phyloP scores from a whole-genome alignment of 2,113 vertebrate genomes.

The Scartelaos histophorus region DNA sequence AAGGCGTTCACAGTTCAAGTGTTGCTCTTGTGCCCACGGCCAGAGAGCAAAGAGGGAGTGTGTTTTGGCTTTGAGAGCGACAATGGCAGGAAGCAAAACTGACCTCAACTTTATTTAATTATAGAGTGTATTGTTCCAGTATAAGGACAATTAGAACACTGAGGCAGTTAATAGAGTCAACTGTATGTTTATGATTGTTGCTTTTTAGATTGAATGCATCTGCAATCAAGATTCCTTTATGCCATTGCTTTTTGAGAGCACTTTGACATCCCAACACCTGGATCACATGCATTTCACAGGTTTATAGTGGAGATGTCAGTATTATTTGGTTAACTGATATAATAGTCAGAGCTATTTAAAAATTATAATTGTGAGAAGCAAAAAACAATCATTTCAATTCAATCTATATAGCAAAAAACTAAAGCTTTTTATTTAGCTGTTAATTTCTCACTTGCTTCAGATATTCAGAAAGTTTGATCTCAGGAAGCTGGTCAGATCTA shows the following conservation, averaged over 20 bases:
- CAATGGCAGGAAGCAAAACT: conserved; percentile 24
- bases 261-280: background rate
- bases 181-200: conserved; percentile 6
- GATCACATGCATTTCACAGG: no score
- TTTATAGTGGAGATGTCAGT: no score
- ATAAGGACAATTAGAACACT: background rate
- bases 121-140: background rate
- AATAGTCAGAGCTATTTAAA: no score
- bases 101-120: background rate
- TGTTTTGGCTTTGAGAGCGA: conserved; percentile 15
- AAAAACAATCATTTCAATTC: no score
- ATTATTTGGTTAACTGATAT: no score
- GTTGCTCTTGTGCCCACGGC: conserved; percentile 7
- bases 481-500: background rate
- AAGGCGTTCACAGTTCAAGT: conserved; percentile 40
- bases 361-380: no score
- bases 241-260: background rate
- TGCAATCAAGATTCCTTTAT: background rate
- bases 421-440: no score
- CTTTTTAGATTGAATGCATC: no score
- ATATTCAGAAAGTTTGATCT: background rate
- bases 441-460: no score
- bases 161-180: background rate
- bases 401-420: background rate
- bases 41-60: conserved; percentile 22